Evolutionary conservation across 2,797 vertebrate species (phyloP), one percentile per base, ranked within the genome.

Genomic region (Hippoglossus hippoglossus): DNA sequence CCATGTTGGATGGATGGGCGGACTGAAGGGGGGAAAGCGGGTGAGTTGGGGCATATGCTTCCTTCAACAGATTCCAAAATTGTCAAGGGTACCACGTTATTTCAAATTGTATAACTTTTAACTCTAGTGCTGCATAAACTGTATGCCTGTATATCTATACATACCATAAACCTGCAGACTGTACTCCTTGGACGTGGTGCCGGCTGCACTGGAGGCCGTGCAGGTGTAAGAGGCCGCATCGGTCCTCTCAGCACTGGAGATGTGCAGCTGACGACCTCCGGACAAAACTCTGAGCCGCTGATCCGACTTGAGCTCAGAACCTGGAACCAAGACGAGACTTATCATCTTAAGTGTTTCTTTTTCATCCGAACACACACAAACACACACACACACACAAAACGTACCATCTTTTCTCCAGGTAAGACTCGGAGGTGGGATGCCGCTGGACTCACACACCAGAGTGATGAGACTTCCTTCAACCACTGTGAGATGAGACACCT

Each of bases 401-500:
- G 82, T 72, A 98, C 98, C 96, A 2, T 96, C 94, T 85, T 97
- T 99, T 79, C 84, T 96, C 98, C 98, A 99, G 3, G 87, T 89
- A 5, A 99, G 95, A 67, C 93, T 94, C 64, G 98, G 97, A 34
- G 97, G 96, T 26, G 98, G 98, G 56, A 98, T 96, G 24, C 98
- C 98, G 74, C 94, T 97, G 76, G 98, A 99, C 82, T 99, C 98
- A 85, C 98, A 99, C 56, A 96, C 89, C 16, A 99, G 90, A 74
- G 94, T 96, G 73, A 96, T 94, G 61, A 96, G 92, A 64, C 90
- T 93, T 54, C 98, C 97, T 93, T 98, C 96, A 18, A 92, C 95
- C 75, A 97, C 96, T 3, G 94, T 96, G 78, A 97, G 79, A 1
- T 93, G 91, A 69, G 95, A 94, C 56, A 88, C 87, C 60, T 95